phyloP scores from a whole-genome alignment of 2,888 invertebrate species.

The Polylopha cassiicola region DNA sequence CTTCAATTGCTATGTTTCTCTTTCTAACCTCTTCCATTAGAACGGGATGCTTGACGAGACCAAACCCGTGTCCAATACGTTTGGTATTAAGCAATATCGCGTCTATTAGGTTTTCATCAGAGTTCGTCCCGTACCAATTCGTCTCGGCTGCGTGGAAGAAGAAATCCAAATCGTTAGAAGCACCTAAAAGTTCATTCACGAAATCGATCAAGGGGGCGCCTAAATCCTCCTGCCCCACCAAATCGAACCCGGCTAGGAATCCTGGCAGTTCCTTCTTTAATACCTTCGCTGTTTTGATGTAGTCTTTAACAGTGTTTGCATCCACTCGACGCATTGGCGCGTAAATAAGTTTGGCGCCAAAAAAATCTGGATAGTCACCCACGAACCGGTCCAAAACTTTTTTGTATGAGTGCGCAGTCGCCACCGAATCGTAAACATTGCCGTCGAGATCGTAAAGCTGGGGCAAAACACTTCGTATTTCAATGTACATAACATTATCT shows the following conservation, averaged over 20 bases:
- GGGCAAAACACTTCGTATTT: slow-evolving; percentile 80
- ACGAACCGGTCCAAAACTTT: slow-evolving; percentile 76
- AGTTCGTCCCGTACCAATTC: slow-evolving; percentile 80
- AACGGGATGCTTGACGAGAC: slow-evolving; percentile 83
- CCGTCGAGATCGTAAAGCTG: slow-evolving; percentile 82
- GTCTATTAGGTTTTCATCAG: slow-evolving; percentile 86
- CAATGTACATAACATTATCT: slow-evolving; percentile 84
- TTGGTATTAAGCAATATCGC: slow-evolving; percentile 83
- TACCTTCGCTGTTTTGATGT: slow-evolving; percentile 58
- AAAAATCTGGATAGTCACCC: slow-evolving; percentile 78
- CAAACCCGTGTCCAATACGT: slow-evolving; percentile 88
- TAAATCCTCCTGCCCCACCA: slow-evolving; percentile 88
- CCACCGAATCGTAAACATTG: slow-evolving; percentile 66
- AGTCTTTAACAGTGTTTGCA: slow-evolving; percentile 53
- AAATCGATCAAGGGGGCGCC: slow-evolving; percentile 80
- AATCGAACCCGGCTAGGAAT: slow-evolving; percentile 87
- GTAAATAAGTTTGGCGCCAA: slow-evolving; percentile 83
- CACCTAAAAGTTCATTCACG: slow-evolving; percentile 67
- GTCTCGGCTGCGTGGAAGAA: slow-evolving; percentile 91
- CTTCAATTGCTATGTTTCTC: slow-evolving; percentile 83
- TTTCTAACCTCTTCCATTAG: slow-evolving; percentile 77
- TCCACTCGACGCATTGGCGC: slow-evolving; percentile 77
- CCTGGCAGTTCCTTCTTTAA: slow-evolving; percentile 77
- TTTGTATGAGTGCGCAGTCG: slow-evolving; percentile 76
- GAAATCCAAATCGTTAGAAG: slow-evolving; percentile 74